Evolutionary conservation across 2,113 vertebrate genomes (phyloP).

Genomic region (Pluvialis apricaria): DNA sequence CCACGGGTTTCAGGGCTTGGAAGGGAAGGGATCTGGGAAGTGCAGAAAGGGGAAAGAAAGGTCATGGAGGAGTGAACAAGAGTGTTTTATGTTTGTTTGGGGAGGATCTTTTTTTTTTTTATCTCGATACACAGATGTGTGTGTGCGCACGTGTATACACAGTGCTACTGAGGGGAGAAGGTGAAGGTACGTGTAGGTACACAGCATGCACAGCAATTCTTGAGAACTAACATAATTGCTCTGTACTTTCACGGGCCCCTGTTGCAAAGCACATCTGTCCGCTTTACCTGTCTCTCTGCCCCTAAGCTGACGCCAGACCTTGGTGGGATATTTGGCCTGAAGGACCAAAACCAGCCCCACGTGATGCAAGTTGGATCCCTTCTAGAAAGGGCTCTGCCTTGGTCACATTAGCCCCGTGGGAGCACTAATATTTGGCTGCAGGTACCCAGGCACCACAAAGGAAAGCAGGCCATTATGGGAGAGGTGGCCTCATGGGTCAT

Average conservation of each 20-base stretch:
- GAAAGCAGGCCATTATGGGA: rapidly evolving
- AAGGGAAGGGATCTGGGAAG: neutral
- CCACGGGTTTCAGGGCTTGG: neutral
- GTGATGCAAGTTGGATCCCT: rapidly evolving
- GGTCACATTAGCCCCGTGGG: rapidly evolving
- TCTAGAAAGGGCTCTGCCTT: neutral
- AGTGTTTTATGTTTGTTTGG: neutral
- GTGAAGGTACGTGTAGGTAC: neutral
- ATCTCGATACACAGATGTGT: too few relatives aligned
- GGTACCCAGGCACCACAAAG: neutral
- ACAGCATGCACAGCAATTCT: neutral
- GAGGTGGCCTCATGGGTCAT: neutral
- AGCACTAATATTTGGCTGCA: neutral
- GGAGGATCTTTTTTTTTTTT: neutral
- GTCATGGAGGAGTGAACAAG: neutral
- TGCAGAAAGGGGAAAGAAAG: neutral
- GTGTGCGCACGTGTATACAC: too few relatives aligned
- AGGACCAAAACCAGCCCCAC: neutral
- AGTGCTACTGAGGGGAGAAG: neutral
- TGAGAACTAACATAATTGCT: neutral
- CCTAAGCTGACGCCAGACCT: neutral
- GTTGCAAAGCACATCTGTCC: rapidly evolving
- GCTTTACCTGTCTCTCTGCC: neutral
- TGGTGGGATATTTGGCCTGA: neutral
- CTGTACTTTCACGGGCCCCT: neutral